phyloP scores from a whole-genome alignment of 2,888 invertebrate genomes.

The Xestoiulus laeticollis region DNA sequence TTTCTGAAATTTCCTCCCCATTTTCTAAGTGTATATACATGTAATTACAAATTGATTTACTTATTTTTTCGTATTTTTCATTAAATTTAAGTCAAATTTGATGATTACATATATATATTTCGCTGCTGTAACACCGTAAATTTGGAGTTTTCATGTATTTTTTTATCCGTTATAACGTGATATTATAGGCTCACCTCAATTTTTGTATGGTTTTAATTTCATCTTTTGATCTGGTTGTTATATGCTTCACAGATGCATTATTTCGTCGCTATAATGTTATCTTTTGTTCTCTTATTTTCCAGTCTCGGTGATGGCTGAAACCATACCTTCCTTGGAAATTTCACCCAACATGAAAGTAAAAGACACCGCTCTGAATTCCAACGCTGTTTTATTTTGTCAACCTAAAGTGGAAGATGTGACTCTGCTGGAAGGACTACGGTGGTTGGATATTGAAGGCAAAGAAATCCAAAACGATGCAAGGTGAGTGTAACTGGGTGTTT shows the following conservation, averaged over 20 bases:
- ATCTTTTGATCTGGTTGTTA: too few species aligned
- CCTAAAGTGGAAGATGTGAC: neutral
- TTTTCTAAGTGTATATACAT: too few species aligned
- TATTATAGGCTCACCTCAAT: too few species aligned
- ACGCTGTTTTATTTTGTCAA: constrained; percentile 38
- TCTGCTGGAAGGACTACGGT: neutral
- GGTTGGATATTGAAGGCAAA: neutral
- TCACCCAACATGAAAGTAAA: neutral
- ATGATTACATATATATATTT: too few species aligned
- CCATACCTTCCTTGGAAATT: neutral
- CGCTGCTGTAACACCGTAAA: too few species aligned
- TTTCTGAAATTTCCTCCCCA: too few species aligned
- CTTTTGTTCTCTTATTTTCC: neutral
- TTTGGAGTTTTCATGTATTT: too few species aligned
- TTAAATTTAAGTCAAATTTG: too few species aligned
- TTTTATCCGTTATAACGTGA: too few species aligned
- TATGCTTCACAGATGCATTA: neutral
- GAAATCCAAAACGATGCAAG: constrained; percentile 42
- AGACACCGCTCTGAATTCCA: neutral
- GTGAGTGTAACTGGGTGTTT: neutral
- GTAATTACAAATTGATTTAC: too few species aligned
- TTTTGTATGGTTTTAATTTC: too few species aligned
- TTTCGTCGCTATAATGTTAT: neutral
- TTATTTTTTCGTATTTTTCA: too few species aligned
- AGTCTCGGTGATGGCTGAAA: neutral